Conservation (phyloP, 2,797 vertebrate species). For the Cynodonichthys magdalenae region DNA sequence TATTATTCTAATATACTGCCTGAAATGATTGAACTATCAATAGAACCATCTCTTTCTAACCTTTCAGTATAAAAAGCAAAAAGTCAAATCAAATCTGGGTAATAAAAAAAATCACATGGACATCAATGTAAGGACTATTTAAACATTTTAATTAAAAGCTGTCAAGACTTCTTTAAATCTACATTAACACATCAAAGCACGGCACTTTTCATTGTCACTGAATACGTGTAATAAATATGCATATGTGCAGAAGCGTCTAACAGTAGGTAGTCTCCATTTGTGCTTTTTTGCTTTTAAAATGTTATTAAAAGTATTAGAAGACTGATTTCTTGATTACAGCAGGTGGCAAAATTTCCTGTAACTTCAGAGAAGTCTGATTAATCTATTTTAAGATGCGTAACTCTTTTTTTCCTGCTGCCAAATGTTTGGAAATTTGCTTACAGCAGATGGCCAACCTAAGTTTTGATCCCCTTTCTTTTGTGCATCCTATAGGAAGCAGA, state of each 20-base stretch:
- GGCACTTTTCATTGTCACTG: conserved; percentile 39
- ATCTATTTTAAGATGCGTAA: not conserved
- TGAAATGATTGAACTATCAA: not conserved
- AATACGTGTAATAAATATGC: conserved; percentile 39
- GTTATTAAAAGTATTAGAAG: too few relatives aligned
- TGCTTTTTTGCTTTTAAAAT: not conserved
- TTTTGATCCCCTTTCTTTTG: conserved; percentile 6
- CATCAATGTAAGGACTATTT: conserved; percentile 14
- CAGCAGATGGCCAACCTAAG: conserved; percentile 47
- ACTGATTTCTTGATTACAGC: too few relatives aligned
- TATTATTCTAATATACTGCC: not conserved
- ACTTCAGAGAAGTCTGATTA: conserved; percentile 29
- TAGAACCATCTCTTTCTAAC: not conserved
- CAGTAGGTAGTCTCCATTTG: conserved; percentile 40
- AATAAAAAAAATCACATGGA: conserved; percentile 13
- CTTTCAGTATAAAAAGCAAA: not conserved
- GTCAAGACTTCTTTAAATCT: conserved; percentile 16
- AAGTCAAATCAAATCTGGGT: not conserved
- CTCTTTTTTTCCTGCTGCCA: conserved; percentile 25
- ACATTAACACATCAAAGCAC: conserved; percentile 2
- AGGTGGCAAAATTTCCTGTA: conserved; percentile 13
- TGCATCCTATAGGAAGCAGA: conserved; percentile 21
- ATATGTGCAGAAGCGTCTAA: conserved; percentile 25
- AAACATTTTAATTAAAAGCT: conserved; percentile 40
- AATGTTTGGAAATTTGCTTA: conserved; percentile 39